These are phyloP conservation scores for Nowickia ferox DNA, from an alignment of 2,888 invertebrate genomes.

Conservation along the genomic window DNA sequence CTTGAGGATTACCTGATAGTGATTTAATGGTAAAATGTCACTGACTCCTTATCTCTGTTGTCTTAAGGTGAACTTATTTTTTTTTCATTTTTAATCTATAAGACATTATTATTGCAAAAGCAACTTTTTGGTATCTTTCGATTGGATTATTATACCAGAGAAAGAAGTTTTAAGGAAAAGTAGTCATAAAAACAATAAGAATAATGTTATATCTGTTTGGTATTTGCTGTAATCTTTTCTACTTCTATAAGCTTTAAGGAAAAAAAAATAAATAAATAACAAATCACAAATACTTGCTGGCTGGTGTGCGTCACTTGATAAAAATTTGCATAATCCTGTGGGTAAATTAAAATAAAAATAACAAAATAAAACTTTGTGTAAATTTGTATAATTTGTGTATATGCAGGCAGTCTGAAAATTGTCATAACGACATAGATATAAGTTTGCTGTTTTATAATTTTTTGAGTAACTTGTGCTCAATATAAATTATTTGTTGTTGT, in stretches of 20 bases:
- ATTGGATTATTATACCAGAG: conserved; percentile 44
- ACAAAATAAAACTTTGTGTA: conserved; percentile 24
- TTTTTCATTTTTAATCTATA: conserved; percentile 53
- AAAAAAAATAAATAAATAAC: background rate
- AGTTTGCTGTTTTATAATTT: too few species aligned
- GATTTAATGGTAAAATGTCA: conserved; percentile 41
- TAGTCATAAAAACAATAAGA: background rate
- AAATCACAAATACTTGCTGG: conserved; percentile 5
- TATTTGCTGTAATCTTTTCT: conserved; percentile 24
- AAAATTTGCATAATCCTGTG: conserved; percentile 68
- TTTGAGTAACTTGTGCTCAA: too few species aligned
- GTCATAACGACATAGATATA: background rate
- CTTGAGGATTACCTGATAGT: conserved; percentile 30
- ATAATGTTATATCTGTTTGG: background rate
- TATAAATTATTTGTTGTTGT: background rate
- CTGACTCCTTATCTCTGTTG: conserved; percentile 36
- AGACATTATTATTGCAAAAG: conserved; percentile 33
- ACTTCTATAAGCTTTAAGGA: background rate
- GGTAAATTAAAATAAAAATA: conserved; percentile 63
- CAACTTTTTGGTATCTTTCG: conserved; percentile 11
- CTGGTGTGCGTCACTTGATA: conserved; percentile 51
- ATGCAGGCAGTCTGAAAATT: background rate
- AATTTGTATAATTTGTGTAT: conserved; percentile 11
- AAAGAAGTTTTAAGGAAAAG: conserved; percentile 13
- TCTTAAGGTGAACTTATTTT: background rate